Conservation (phyloP, 2,797 vertebrate genomes). For the Synanceia verrucosa region DNA sequence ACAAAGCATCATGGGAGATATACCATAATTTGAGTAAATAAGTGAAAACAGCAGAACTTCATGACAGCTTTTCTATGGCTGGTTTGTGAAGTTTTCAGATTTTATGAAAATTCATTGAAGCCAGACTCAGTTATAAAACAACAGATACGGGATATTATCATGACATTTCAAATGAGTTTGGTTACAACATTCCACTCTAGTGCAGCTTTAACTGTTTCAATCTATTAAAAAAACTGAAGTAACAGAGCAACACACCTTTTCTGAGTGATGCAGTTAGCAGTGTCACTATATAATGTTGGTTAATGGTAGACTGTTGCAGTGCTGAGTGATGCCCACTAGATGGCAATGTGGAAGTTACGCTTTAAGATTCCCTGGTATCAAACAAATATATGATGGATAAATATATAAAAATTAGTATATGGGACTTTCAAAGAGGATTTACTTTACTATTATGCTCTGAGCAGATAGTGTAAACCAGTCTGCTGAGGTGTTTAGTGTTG, state of each 20-base stretch:
- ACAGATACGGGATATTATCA: neutral
- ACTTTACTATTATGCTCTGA: neutral
- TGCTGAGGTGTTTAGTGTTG: neutral
- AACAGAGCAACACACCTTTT: neutral
- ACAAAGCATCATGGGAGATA: neutral
- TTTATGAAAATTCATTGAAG: too few species aligned
- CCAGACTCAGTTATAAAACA: neutral
- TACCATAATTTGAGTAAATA: neutral
- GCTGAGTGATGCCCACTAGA: constrained; percentile 24
- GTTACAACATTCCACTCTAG: neutral
- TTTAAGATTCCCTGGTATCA: neutral
- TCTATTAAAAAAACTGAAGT: neutral
- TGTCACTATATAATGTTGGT: too few species aligned
- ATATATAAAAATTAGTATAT: neutral
- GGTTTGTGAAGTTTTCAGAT: neutral
- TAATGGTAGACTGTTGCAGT: neutral
- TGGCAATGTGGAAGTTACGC: neutral
- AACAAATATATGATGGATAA: too few species aligned
- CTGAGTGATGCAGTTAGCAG: neutral
- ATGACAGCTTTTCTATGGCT: neutral
- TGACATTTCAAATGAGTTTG: neutral
- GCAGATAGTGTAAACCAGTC: neutral
- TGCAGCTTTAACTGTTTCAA: neutral
- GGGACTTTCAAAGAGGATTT: neutral
- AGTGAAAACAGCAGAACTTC: neutral